phyloP scores from a whole-genome alignment of 2,797 vertebrate genomes.

The Aeoliscus strigatus region DNA sequence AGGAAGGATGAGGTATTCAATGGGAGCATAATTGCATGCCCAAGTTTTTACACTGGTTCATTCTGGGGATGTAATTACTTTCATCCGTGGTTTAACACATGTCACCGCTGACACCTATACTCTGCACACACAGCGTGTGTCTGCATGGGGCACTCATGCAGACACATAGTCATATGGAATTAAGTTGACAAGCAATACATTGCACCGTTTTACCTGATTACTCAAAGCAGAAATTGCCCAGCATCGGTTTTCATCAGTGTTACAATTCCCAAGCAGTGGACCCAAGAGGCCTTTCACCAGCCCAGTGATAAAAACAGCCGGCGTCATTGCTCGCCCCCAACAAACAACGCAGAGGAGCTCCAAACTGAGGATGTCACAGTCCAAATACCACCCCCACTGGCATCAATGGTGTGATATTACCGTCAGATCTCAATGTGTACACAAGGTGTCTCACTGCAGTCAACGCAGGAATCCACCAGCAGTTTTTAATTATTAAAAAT shows the following conservation, averaged over 20 bases:
- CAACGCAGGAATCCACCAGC: too few relatives aligned
- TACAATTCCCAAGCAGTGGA: slow-evolving; percentile 33
- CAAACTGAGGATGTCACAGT: too few relatives aligned
- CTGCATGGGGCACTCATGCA: slow-evolving; percentile 29
- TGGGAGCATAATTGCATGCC: slow-evolving; percentile 76
- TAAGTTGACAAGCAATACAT: slow-evolving; percentile 52
- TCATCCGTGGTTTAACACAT: slow-evolving; percentile 70
- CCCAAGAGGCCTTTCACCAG: too few relatives aligned
- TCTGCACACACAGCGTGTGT: slow-evolving; percentile 38
- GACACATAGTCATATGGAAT: slow-evolving; percentile 39
- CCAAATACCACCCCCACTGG: too few relatives aligned
- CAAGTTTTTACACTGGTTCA: slow-evolving; percentile 70
- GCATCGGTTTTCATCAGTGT: slow-evolving; percentile 39
- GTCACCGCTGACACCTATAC: slow-evolving; percentile 51
- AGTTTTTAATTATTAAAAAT: too few relatives aligned
- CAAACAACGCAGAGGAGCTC: too few relatives aligned
- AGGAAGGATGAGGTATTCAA: slow-evolving; percentile 78
- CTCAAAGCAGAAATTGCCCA: slow-evolving; percentile 46
- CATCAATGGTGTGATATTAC: too few relatives aligned
- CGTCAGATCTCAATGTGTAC: too few relatives aligned
- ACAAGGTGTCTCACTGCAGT: too few relatives aligned
- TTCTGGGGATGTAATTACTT: slow-evolving; percentile 76
- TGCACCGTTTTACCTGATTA: slow-evolving; percentile 54
- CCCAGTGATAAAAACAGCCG: too few relatives aligned
- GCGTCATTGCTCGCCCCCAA: too few relatives aligned